These are phyloP conservation scores for Anthopleura sola DNA, from an alignment of 64 coral and sea anemone species.

Conservation along the genomic window DNA sequence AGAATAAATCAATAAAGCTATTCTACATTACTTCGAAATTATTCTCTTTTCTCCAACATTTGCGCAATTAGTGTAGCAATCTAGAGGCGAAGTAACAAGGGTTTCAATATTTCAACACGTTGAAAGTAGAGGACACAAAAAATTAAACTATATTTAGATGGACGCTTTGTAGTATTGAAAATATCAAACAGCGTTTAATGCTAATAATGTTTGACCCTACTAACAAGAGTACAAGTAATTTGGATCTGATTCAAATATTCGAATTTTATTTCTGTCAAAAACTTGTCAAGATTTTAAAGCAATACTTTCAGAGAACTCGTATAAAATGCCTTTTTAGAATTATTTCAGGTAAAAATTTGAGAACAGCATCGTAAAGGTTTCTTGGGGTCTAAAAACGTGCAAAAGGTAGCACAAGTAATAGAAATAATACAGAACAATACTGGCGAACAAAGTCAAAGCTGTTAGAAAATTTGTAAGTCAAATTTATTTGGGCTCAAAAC, in stretches of 20 bases:
- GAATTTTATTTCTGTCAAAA: not conserved
- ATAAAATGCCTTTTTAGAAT: not conserved
- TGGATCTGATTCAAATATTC: not conserved
- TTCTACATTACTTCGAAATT: not conserved
- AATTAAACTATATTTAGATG: too few relatives aligned
- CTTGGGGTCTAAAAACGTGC: not conserved
- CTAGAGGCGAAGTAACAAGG: not conserved
- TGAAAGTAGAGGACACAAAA: too few relatives aligned
- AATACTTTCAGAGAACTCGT: not conserved
- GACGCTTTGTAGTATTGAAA: not conserved
- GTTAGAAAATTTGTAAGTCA: not conserved
- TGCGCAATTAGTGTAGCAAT: not conserved
- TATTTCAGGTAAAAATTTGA: not conserved
- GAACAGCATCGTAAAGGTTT: not conserved
- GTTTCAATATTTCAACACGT: not conserved
- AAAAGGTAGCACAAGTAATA: not conserved
- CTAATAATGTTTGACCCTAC: not conserved
- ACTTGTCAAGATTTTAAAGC: not conserved
- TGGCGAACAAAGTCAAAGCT: not conserved
- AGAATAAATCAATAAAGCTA: not conserved
- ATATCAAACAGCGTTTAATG: slow-evolving; percentile 8
- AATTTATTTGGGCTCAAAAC: not conserved
- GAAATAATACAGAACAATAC: not conserved
- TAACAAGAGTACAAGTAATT: slow-evolving; percentile 2
- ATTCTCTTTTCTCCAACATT: not conserved